These are phyloP conservation scores for Tenthredo livida DNA, from an alignment of 2,888 invertebrate species.

Conservation along the genomic window DNA sequence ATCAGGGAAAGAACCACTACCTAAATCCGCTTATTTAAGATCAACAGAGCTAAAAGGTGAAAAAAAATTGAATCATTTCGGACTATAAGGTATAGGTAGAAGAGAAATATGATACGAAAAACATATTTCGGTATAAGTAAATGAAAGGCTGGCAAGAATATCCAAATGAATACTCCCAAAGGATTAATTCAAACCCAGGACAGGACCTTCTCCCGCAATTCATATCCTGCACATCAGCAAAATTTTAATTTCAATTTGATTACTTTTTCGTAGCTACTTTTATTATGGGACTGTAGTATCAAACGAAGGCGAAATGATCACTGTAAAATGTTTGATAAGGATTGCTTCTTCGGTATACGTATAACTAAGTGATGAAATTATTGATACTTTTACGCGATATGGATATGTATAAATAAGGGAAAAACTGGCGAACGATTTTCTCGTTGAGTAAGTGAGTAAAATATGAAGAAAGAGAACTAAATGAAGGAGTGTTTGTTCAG, in stretches of 20 bases:
- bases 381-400: neutral
- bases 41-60: slow-evolving; percentile 56
- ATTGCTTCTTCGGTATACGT: neutral
- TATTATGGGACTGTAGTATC: neutral
- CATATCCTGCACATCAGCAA: neutral
- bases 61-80: slow-evolving; percentile 27
- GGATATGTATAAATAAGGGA: neutral
- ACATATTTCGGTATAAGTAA: neutral
- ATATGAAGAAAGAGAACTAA: slow-evolving; percentile 34
- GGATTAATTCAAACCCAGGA: neutral
- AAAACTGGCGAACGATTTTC: slow-evolving; percentile 36
- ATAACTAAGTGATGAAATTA: neutral
- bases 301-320: neutral
- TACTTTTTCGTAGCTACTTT: neutral
- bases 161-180: neutral
- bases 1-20: slow-evolving; percentile 28
- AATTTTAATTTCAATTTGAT: slow-evolving; percentile 6
- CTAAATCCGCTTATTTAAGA: slow-evolving; percentile 71
- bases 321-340: neutral
- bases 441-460: slow-evolving; percentile 38
- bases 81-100: neutral
- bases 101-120: neutral
- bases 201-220: neutral
- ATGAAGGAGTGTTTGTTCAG: slow-evolving; percentile 49
- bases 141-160: neutral